A percentile compares a stretch with the other conserved stretches of the same genome.
Evolutionary conservation across 2,113 vertebrate species (phyloP).

Genomic region (Aegithalos caudatus): DNA sequence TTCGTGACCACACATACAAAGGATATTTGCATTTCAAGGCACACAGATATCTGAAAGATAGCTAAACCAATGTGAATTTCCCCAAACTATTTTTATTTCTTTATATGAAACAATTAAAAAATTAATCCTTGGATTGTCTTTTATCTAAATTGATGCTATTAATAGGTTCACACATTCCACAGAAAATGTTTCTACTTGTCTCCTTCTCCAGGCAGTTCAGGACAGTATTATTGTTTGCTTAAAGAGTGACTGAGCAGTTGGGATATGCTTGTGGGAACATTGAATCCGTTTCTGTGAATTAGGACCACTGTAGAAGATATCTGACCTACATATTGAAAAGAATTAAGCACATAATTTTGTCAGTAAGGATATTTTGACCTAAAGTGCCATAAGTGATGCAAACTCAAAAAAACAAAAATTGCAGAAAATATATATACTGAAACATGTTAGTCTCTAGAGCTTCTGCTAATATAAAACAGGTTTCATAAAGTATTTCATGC

Average conservation of each 20-base stretch:
- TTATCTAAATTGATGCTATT: neutral
- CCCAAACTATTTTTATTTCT: accelerated
- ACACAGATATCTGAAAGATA: neutral
- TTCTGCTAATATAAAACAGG: neutral
- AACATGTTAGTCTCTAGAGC: neutral
- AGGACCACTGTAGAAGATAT: neutral
- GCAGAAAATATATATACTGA: neutral
- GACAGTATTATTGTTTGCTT: neutral
- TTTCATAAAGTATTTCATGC: neutral
- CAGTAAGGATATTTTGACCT: neutral
- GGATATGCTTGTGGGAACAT: neutral
- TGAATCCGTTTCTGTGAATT: neutral
- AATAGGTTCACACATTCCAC: neutral
- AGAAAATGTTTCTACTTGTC: neutral
- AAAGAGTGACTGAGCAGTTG: neutral
- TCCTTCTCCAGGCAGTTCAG: neutral
- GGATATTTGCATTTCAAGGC: neutral
- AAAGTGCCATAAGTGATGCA: neutral
- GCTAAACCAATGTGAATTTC: neutral
- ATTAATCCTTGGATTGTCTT: neutral
- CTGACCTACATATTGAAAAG: neutral
- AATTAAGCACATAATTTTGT: neutral
- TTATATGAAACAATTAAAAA: neutral
- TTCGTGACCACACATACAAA: neutral
- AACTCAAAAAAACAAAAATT: neutral